Conservation (phyloP, 2,888 invertebrate species). For the Diogma glabrata region DNA sequence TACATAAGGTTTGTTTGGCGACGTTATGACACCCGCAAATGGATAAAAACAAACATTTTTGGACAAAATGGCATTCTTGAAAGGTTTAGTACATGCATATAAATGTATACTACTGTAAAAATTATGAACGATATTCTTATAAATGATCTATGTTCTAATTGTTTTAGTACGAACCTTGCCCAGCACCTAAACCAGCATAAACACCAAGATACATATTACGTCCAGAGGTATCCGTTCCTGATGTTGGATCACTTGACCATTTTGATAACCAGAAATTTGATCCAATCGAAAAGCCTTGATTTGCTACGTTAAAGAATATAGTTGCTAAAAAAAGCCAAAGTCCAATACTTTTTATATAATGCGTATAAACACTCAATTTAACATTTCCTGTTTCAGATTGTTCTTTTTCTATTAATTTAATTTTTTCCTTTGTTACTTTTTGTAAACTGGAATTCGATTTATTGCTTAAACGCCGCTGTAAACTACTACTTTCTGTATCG, state of each 20-base stretch:
- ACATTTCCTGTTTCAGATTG: constrained; percentile 88
- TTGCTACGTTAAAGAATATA: constrained; percentile 64
- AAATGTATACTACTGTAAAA: too few species aligned
- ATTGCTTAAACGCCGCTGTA: constrained; percentile 29
- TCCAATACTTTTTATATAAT: constrained; percentile 80
- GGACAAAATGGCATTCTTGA: too few species aligned
- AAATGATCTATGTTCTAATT: too few species aligned
- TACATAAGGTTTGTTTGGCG: too few species aligned
- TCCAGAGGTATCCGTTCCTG: constrained; percentile 43
- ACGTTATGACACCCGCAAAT: too few species aligned
- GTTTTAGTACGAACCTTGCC: too few species aligned
- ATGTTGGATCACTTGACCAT: constrained; percentile 65
- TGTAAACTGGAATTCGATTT: too few species aligned
- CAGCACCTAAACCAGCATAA: constrained; percentile 79
- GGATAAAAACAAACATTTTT: too few species aligned
- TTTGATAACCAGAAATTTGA: constrained; percentile 76
- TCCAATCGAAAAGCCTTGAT: constrained; percentile 75
- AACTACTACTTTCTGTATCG: constrained; percentile 21
- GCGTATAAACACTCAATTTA: constrained; percentile 75
- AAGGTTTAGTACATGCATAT: too few species aligned
- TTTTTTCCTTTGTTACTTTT: constrained; percentile 24
- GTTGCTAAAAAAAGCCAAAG: constrained; percentile 59
- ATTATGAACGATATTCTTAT: too few species aligned
- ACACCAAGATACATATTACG: constrained; percentile 76
- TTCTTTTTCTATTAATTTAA: constrained; percentile 79